Base-by-base conservation (phyloP, 2,888 invertebrate genomes). In the Gisinianus flammeolus region DNA sequence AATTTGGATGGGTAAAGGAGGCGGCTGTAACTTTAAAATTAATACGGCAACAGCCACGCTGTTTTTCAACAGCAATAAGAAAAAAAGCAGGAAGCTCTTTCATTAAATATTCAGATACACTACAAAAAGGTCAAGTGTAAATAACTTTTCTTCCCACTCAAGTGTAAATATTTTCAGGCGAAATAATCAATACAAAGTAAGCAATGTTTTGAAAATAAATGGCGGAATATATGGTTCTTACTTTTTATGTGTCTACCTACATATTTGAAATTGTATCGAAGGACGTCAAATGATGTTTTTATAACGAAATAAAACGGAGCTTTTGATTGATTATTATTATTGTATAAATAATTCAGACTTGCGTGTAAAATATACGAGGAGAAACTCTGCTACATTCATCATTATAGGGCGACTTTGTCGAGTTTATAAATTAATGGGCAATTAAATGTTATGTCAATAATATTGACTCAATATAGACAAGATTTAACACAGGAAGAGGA, bases 71-170 rank as follows among this genome's bases (percentile, higher is more conserved):
- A 35, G 5, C 6, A 62, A 5, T 24, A 24, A 62, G 26, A 62
- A 62, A 26, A 8, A 26, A 28, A 28, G 26, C 10, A 62, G 16
- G 62, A 22, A 62, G 16, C 26, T 24, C 1, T 12, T 26, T 26
- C 26, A 62, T 62, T 10, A 26, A 62, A 62, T 26, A 62, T 54
- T 16, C 54, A 62, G 10, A 62, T 12, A n/a, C n/a, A n/a, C 22
- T 26, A 28, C 28, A 12, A 62, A 62, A 62, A 62, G 62, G 62
- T 62, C 62, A 62, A 62, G 24, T 26, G 62, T 62, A 62, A 28
- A 28, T 62, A 62, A 26, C 62, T 28, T 0, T 26, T 26, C 28
- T 16, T 26, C 2, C 22, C 8, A 44, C 44, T 54, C 19, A 16
- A 54, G n/a, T 54, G 54, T 54, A 16, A 54, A n/a, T 19, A n/a